Conservation (phyloP, 2,113 vertebrate species). For the Ascaphus truei region DNA sequence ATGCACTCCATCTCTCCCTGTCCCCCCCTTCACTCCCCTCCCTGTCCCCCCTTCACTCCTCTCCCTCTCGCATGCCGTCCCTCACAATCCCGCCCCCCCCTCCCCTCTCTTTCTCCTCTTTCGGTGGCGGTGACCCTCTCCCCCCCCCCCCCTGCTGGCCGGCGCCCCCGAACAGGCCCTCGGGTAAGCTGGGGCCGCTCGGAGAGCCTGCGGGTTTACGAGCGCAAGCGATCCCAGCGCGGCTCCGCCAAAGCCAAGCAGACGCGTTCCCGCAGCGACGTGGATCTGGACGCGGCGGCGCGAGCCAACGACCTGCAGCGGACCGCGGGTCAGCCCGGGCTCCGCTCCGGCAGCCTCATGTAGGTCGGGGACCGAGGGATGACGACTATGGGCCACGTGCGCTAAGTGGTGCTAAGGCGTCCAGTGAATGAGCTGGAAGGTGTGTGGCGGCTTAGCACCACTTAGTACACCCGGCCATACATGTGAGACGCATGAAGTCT, state of each 20-base stretch:
- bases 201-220: constrained; percentile 80
- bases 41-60: too few relatives aligned
- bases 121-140: background rate
- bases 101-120: background rate
- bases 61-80: too few relatives aligned
- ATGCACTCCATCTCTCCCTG: background rate
- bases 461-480: too few relatives aligned
- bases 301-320: constrained; percentile 38
- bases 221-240: constrained; percentile 76
- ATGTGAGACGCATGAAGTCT: too few relatives aligned
- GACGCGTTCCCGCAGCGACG: constrained; percentile 86
- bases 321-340: constrained; percentile 11
- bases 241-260: constrained; percentile 79
- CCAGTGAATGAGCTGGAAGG: too few relatives aligned
- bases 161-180: constrained; percentile 42
- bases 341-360: constrained; percentile 31
- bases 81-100: too few relatives aligned
- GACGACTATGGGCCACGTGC: too few relatives aligned
- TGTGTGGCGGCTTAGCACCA: too few relatives aligned
- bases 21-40: background rate
- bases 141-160: background rate
- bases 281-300: constrained; percentile 77
- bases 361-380: constrained; percentile 25
- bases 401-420: too few relatives aligned
- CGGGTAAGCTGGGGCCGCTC: constrained; percentile 72